A percentile compares a stretch with the other conserved stretches of the same genome.
Evolutionary conservation across 2,113 vertebrate species (phyloP).

Genomic region (Pituophis catenifer): DNA sequence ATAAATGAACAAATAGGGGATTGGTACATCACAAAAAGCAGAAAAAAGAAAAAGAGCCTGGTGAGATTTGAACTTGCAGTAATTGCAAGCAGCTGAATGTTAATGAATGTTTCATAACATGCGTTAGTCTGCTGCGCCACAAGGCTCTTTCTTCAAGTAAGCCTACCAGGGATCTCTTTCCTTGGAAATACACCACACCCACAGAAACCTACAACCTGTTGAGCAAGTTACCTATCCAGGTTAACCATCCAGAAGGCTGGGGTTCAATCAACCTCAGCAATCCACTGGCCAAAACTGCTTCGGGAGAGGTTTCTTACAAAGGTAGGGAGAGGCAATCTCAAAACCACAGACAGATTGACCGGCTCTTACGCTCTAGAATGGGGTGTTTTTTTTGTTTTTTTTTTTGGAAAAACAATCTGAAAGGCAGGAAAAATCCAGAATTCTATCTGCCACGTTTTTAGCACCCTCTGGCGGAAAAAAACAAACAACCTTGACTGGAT

Average conservation of each 20-base stretch:
- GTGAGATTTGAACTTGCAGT: no score
- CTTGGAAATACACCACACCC: neutral
- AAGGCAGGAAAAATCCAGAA: neutral
- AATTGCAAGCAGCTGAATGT: no score
- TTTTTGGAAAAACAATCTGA: neutral
- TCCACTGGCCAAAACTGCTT: neutral
- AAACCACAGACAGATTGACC: neutral
- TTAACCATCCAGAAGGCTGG: neutral
- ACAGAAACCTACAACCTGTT: neutral
- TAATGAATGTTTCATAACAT: no score
- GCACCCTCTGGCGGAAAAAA: constrained; percentile 52
- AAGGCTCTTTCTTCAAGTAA: neutral
- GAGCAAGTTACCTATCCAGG: neutral
- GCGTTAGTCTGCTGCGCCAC: no score
- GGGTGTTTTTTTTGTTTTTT: no score
- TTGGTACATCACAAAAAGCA: neutral
- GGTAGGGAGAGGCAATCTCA: neutral
- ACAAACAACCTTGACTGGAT: neutral
- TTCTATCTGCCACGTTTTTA: constrained; percentile 5
- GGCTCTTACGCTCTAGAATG: neutral
- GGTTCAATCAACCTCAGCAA: neutral
- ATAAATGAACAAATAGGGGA: neutral
- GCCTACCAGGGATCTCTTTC: neutral
- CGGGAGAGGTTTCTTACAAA: neutral
- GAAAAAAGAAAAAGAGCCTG: neutral